Conservation (phyloP, 1,140 invertebrate genomes). For the Caenorhabditis remanei region DNA sequence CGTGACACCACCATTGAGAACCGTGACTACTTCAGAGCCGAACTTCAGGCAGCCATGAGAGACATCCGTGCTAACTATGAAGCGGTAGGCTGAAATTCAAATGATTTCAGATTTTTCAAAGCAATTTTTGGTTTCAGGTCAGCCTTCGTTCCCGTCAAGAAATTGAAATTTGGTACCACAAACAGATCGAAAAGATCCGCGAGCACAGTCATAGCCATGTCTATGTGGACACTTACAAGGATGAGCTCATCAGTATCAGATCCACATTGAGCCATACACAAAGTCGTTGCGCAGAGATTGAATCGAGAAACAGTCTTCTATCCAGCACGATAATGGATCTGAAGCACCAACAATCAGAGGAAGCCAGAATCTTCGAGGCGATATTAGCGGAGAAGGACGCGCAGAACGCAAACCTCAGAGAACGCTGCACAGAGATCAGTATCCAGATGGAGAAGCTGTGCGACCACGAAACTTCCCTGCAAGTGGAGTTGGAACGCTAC, state of each 20-base stretch:
- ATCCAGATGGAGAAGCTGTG: constrained; percentile 52
- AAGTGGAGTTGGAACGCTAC: constrained; percentile 38
- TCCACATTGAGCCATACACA: constrained; percentile 9
- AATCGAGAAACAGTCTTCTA: constrained; percentile 19
- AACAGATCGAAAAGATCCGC: constrained; percentile 14
- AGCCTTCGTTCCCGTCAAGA: constrained; percentile 31
- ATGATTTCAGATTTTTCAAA: too few species aligned
- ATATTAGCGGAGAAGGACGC: constrained; percentile 18
- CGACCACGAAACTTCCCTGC: constrained; percentile 8
- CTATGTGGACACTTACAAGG: background rate
- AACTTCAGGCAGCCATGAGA: constrained; percentile 49
- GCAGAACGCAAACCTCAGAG: background rate
- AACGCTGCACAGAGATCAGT: constrained; percentile 52
- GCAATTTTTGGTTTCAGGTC: too few species aligned
- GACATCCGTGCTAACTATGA: constrained; percentile 57
- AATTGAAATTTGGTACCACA: constrained; percentile 36
- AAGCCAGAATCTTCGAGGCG: constrained; percentile 33
- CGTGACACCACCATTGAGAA: constrained; percentile 41
- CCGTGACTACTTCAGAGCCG: constrained; percentile 36
- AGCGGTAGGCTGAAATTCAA: background rate
- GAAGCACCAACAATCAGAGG: background rate
- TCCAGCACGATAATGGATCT: constrained; percentile 14
- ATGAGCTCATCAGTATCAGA: background rate
- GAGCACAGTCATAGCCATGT: background rate
- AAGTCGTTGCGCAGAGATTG: constrained; percentile 22